phyloP scores from a whole-genome alignment of 2,888 invertebrate species.

The Podabrus alpinus region DNA sequence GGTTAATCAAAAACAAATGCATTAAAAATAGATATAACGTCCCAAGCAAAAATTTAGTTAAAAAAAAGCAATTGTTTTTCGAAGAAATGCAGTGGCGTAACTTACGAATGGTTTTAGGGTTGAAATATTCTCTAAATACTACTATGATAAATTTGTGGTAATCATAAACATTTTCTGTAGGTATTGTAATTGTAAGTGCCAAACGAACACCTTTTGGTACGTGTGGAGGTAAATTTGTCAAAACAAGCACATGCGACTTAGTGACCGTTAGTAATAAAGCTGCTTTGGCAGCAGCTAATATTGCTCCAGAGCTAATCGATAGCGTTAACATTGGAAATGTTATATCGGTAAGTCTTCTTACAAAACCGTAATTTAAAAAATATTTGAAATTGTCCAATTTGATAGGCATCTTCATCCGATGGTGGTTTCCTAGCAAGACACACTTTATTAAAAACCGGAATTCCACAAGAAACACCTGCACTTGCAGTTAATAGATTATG shows the following conservation, averaged over 20 bases:
- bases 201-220: constrained; percentile 97
- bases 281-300: constrained; percentile 75
- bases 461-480: constrained; percentile 84
- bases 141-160: not conserved
- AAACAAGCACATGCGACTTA: constrained; percentile 75
- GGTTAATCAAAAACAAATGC: not conserved
- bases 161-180: constrained; percentile 56
- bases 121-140: not conserved
- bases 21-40: not conserved
- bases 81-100: not conserved
- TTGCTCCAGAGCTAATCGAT: constrained; percentile 86
- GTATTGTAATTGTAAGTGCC: constrained; percentile 90
- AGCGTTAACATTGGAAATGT: constrained; percentile 91
- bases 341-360: constrained; percentile 66
- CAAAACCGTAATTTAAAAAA: not conserved
- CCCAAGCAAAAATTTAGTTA: not conserved
- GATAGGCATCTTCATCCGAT: constrained; percentile 76
- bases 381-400: not conserved
- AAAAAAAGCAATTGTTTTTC: not conserved
- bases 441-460: constrained; percentile 80
- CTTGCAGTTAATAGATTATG: constrained; percentile 91
- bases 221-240: constrained; percentile 83
- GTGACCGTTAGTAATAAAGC: constrained; percentile 81
- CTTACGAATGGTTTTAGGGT: not conserved
- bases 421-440: constrained; percentile 88